Conservation (phyloP, 2,113 vertebrate species). For the Phrynosoma blainvillii region DNA sequence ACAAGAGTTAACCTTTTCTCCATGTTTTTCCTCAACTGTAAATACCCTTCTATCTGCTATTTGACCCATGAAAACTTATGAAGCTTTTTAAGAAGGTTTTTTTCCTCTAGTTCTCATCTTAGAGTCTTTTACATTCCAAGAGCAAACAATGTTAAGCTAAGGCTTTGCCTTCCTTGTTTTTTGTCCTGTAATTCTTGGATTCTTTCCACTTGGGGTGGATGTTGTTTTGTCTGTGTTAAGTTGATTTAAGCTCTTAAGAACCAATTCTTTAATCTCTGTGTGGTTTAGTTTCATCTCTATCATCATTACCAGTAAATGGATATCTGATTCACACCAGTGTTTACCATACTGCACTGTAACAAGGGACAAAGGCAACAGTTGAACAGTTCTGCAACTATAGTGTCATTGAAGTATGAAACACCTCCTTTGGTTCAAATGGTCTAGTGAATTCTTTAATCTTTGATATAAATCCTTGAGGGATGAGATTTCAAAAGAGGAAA, state of each 20-base stretch:
- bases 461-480: constrained; percentile 26
- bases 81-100: constrained; percentile 19
- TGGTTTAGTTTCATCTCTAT: constrained; percentile 50
- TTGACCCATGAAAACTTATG: neutral
- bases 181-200: constrained; percentile 9
- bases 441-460: constrained; percentile 28
- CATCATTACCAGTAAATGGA: constrained; percentile 56
- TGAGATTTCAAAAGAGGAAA: constrained; percentile 41
- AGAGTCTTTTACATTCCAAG: constrained; percentile 26
- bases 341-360: constrained; percentile 26
- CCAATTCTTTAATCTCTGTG: constrained; percentile 45
- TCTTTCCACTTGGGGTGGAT: constrained; percentile 1
- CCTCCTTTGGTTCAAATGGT: constrained; percentile 8
- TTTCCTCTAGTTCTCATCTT: neutral
- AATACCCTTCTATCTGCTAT: too few relatives aligned
- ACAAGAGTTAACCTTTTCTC: too few relatives aligned
- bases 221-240: constrained; percentile 35
- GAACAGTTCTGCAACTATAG: constrained; percentile 11
- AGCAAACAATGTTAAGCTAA: neutral
- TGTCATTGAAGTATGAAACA: constrained; percentile 20
- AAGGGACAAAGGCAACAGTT: constrained; percentile 39
- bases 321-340: constrained; percentile 35
- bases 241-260: constrained; percentile 55
- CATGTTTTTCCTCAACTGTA: too few relatives aligned
- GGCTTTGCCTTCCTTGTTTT: constrained; percentile 9